Conservation (phyloP, 2,113 vertebrate species). For the Saimiri boliviensis region DNA sequence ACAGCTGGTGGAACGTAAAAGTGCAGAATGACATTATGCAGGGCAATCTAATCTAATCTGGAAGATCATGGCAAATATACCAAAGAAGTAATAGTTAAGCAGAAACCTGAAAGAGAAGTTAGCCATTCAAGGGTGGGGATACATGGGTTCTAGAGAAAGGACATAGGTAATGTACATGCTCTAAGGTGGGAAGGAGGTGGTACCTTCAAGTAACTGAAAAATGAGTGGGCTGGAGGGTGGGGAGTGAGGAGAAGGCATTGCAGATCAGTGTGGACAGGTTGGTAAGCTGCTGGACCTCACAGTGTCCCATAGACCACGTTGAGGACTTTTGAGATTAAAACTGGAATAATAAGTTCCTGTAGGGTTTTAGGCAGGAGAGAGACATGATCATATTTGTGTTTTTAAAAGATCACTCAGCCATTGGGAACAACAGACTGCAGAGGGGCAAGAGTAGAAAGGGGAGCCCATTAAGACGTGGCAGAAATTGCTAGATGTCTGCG, state of each 20-base stretch:
- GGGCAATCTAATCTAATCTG: background rate
- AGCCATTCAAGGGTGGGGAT: background rate
- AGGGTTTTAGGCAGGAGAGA: background rate
- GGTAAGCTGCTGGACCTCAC: background rate
- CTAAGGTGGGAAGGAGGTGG: background rate
- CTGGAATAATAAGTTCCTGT: background rate
- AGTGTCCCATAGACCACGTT: background rate
- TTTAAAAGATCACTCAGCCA: background rate
- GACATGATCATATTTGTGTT: background rate
- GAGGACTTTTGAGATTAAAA: background rate
- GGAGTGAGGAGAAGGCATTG: background rate
- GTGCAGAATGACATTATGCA: background rate
- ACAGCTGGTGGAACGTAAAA: background rate
- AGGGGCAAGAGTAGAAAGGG: background rate
- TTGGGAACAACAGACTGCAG: background rate
- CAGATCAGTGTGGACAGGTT: background rate
- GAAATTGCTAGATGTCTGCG: background rate
- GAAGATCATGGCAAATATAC: background rate
- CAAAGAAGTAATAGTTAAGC: background rate
- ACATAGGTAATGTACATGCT: background rate
- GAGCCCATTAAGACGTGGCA: background rate
- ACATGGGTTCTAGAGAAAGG: background rate
- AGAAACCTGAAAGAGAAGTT: background rate
- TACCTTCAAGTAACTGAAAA: background rate
- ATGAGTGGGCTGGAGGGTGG: background rate